Evolutionary conservation across 2,797 vertebrate species (phyloP), one percentile per base, ranked within the genome.

Genomic region (Pygocentrus nattereri): DNA sequence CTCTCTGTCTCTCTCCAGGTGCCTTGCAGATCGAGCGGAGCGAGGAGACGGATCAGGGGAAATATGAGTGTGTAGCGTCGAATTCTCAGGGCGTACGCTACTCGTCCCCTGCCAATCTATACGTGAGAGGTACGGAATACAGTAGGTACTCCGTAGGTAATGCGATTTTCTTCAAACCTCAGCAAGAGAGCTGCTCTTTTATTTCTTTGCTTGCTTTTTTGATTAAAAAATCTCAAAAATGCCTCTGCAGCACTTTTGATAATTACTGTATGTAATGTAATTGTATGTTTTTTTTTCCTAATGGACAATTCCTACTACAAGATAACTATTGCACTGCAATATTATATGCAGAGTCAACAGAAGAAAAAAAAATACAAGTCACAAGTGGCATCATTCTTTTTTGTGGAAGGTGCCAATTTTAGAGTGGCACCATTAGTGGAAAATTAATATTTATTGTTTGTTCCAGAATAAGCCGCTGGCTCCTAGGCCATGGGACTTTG

Each of bases 1-100:
- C 58, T 83, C 52, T 77, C 44, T 85, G n/a, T 89, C 31, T 92
- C 74, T 91, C 69, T 90, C 67, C 93, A 97, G 98, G 98, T 92
- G 98, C 97, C 0, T 92, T 99, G 75, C 98, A 99, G 93, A 99
- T 99, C 0, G 98, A 99, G 82, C 98, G 98, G 95, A 99, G 97
- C 6, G 97, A 99, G 89, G 98, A 99, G 92, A 98, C 97, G 0
- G 98, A 99, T 93, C 98, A 99, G 93, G 98, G 98, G 91, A 99
- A 99, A 91, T 99, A 99, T 1, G 98, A 99, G 85, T 99, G 98
- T 0, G 98, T 99, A 88, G 97, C 98, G 83, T 97, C 96, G 89
- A 99, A 99, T 93, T 97, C 95, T 79, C 97, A 97, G 1, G 98
- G 98, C 3, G 98, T 99, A 79, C 98, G 98, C 88, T 99, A 99